These are phyloP conservation scores for Dicerorhinus sumatrensis DNA, from an alignment of 2,113 vertebrate genomes.

Conservation along the genomic window DNA sequence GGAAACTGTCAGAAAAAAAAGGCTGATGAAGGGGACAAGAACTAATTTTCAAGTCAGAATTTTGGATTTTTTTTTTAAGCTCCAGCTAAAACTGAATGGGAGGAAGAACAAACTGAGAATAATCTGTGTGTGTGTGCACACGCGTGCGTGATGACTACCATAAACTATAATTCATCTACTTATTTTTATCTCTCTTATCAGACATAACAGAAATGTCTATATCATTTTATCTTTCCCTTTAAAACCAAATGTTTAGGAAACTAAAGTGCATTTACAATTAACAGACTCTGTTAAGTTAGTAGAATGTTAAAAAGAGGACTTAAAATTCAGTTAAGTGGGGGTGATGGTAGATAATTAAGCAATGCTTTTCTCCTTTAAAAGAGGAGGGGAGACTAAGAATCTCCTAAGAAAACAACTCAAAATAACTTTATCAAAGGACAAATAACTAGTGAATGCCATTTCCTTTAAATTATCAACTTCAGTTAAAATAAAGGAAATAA, in stretches of 20 bases:
- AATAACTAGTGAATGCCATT: slow-evolving; percentile 34
- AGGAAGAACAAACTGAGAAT: background rate
- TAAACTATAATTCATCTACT: background rate
- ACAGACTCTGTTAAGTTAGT: background rate
- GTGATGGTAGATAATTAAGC: background rate
- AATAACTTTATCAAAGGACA: slow-evolving; percentile 10
- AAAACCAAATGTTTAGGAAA: slow-evolving; percentile 3
- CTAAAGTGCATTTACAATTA: background rate
- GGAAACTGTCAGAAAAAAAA: background rate
- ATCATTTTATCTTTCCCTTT: background rate
- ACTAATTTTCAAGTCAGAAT: background rate
- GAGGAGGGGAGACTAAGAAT: background rate
- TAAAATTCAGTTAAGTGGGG: background rate
- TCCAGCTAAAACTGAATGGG: background rate
- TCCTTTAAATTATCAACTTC: background rate
- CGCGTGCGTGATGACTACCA: background rate
- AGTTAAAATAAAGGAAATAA: slow-evolving; percentile 37
- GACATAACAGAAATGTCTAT: background rate
- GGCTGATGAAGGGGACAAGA: background rate
- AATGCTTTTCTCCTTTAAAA: background rate
- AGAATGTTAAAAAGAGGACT: background rate
- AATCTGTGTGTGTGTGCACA: background rate
- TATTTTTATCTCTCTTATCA: background rate
- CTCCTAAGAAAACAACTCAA: background rate
- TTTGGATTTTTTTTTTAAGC: background rate